These are phyloP conservation scores for Anarhynchus alexandrinus DNA, from an alignment of 2,113 vertebrate genomes.

Conservation along the genomic window DNA sequence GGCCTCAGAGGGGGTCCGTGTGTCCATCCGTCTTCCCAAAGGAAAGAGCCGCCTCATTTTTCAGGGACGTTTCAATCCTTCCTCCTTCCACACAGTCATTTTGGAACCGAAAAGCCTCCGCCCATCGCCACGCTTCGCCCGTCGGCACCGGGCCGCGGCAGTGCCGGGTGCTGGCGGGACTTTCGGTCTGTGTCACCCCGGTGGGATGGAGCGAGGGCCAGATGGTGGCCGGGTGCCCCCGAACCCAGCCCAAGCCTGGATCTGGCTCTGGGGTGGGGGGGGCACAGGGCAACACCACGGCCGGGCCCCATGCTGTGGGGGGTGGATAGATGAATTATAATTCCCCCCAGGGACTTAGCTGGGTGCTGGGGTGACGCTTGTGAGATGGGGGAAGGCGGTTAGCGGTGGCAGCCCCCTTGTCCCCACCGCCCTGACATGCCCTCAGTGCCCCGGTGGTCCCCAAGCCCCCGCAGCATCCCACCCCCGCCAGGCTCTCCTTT, in stretches of 20 bases:
- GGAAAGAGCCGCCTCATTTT: neutral
- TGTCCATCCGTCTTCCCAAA: neutral
- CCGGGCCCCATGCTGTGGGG: rapidly evolving
- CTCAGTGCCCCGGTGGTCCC: rapidly evolving
- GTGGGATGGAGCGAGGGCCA: rapidly evolving
- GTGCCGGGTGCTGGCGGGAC: neutral
- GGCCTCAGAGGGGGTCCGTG: rapidly evolving
- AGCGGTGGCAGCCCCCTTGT: neutral
- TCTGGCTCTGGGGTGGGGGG: neutral
- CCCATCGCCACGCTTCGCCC: neutral
- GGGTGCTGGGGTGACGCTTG: neutral
- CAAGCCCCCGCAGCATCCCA: rapidly evolving
- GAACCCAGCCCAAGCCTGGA: neutral
- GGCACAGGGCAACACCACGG: rapidly evolving
- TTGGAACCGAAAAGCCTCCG: neutral
- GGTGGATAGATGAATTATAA: rapidly evolving
- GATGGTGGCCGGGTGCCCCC: rapidly evolving
- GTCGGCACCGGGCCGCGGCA: rapidly evolving
- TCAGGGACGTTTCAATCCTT: rapidly evolving
- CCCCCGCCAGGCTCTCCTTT: neutral
- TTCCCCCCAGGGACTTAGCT: rapidly evolving
- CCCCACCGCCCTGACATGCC: rapidly evolving
- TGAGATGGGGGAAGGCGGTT: rapidly evolving
- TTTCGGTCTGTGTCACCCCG: conserved; percentile 18
- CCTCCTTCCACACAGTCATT: conserved; percentile 19